Conservation (phyloP, 2,888 invertebrate genomes). For the Noctuana brunneofusca region DNA sequence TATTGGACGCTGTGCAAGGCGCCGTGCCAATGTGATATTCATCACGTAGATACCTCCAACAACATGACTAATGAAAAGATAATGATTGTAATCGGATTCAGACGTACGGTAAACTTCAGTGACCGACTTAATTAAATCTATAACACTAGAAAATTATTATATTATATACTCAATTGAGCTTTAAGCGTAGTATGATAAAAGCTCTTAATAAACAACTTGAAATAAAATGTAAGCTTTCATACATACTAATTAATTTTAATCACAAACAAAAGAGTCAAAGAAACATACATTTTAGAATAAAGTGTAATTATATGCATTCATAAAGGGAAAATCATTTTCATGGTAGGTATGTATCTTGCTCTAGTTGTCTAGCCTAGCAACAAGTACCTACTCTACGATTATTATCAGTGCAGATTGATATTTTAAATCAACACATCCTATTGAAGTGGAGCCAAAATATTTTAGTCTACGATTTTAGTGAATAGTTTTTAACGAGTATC, state of each 20-base stretch:
- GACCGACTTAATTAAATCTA: constrained; percentile 39
- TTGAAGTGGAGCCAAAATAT: constrained; percentile 29
- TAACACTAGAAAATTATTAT: constrained; percentile 22
- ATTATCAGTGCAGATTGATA: constrained; percentile 10
- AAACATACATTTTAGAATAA: too few relatives aligned
- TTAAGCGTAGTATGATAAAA: constrained; percentile 3
- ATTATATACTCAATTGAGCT: neutral
- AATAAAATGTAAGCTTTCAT: neutral
- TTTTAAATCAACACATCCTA: constrained; percentile 14
- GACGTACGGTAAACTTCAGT: constrained; percentile 35
- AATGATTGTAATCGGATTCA: constrained; percentile 38
- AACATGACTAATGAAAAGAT: constrained; percentile 44
- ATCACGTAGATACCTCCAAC: constrained; percentile 61
- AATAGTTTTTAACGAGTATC: constrained; percentile 7
- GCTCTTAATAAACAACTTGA: neutral
- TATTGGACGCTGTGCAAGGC: neutral
- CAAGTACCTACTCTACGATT: constrained; percentile 6
- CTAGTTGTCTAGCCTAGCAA: constrained; percentile 19
- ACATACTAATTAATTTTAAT: too few relatives aligned
- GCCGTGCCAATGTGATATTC: constrained; percentile 45
- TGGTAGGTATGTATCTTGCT: too few relatives aligned
- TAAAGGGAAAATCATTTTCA: too few relatives aligned
- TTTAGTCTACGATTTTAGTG: constrained; percentile 12
- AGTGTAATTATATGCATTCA: too few relatives aligned
- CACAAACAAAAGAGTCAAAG: too few relatives aligned